Evolutionary conservation across 2,113 vertebrate genomes (phyloP).

Genomic region (Sphaerodactylus townsendi): DNA sequence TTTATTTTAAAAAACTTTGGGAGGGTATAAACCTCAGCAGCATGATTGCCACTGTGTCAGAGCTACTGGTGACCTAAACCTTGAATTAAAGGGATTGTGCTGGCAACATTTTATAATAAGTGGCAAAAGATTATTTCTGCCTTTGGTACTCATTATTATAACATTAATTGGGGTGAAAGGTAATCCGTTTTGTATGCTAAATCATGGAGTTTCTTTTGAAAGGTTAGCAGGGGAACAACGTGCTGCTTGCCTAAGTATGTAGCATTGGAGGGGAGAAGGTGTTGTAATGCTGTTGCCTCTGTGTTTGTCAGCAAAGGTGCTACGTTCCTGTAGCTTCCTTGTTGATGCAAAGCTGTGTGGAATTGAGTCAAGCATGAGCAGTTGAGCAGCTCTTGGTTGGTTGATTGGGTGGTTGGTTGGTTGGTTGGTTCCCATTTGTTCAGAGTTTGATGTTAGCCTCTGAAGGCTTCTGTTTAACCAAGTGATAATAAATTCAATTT

Average conservation of each 20-base stretch:
- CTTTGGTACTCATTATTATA: slow-evolving; percentile 66
- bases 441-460: not conserved
- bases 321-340: not conserved
- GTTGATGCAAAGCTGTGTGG: not conserved
- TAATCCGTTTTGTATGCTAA: slow-evolving; percentile 68
- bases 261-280: slow-evolving; percentile 18
- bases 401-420: not conserved
- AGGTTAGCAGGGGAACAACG: slow-evolving; percentile 25
- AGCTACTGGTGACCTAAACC: slow-evolving; percentile 56
- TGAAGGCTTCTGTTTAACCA: not conserved
- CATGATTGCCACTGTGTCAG: slow-evolving; percentile 62
- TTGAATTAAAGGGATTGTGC: slow-evolving; percentile 59
- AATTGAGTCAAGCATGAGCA: not conserved
- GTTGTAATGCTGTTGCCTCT: slow-evolving; percentile 37
- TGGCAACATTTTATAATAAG: slow-evolving; percentile 65
- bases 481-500: not conserved
- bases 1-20: slow-evolving; percentile 60
- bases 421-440: not conserved
- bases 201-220: slow-evolving; percentile 61
- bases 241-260: slow-evolving; percentile 42
- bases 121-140: slow-evolving; percentile 65
- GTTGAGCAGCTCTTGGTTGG: not conserved
- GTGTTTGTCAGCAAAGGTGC: slow-evolving; percentile 25
- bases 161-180: slow-evolving; percentile 71
- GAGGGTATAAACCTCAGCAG: slow-evolving; percentile 61